Conservation (phyloP, 2,113 vertebrate species). For the Pelobates fuscus region DNA sequence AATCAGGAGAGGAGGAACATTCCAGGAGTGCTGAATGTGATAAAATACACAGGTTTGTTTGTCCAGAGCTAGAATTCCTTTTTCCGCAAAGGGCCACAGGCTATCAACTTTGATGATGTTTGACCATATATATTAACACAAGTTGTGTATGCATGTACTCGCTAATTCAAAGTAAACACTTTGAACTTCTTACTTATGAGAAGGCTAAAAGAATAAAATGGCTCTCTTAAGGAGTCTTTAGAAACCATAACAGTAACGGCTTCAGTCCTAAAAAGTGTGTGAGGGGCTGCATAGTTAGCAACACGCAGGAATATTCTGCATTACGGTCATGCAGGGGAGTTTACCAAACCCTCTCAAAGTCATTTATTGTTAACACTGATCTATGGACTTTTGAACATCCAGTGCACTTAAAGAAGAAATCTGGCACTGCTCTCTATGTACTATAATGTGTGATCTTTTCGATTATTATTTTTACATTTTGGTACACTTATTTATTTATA, state of each 20-base stretch:
- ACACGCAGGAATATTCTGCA: background rate
- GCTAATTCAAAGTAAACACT: conserved; percentile 40
- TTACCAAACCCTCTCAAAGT: no score
- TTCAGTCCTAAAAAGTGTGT: no score
- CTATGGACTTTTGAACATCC: no score
- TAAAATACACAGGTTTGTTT: conserved; percentile 48
- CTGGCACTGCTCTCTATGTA: no score
- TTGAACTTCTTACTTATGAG: conserved; percentile 7
- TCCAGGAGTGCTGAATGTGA: conserved; percentile 36
- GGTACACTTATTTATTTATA: no score
- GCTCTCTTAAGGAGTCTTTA: background rate
- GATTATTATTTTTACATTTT: no score
- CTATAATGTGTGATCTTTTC: no score
- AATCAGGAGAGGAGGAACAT: conserved; percentile 42
- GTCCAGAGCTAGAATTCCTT: conserved; percentile 26
- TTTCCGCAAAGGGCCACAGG: conserved; percentile 31
- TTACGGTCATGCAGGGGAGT: no score
- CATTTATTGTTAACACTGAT: no score
- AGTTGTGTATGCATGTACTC: conserved; percentile 33
- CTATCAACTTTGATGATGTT: conserved; percentile 44
- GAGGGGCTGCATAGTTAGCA: background rate
- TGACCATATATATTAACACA: conserved; percentile 40
- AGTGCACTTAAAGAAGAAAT: no score
- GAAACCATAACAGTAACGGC: background rate
- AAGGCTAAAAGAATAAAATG: background rate